Conservation (phyloP, 2,113 vertebrate species). For the Esox niger region DNA sequence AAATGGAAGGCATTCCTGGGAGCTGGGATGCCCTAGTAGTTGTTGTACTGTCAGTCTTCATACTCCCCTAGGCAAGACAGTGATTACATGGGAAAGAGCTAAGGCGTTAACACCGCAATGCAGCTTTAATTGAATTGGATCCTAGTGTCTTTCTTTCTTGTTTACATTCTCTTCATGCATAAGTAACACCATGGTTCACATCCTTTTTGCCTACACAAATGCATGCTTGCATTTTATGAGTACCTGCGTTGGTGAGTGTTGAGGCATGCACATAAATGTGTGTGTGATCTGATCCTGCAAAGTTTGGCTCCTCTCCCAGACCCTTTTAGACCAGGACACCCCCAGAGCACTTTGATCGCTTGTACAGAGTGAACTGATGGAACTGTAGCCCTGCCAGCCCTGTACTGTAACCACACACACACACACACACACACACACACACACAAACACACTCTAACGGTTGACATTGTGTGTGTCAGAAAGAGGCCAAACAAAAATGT, state of each 20-base stretch:
- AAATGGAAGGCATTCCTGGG: too few relatives aligned
- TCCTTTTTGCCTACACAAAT: neutral
- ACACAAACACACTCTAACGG: neutral
- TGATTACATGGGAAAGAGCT: too few relatives aligned
- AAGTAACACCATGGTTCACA: neutral
- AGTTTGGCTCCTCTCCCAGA: constrained; percentile 6
- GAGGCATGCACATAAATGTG: neutral
- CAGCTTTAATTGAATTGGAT: too few relatives aligned
- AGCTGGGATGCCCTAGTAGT: too few relatives aligned
- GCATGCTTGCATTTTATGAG: constrained; percentile 7
- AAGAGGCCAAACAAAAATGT: too few relatives aligned
- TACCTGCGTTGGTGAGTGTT: neutral
- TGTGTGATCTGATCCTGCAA: neutral
- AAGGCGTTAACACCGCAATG: too few relatives aligned
- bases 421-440: constrained; percentile 21
- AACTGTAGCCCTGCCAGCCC: neutral
- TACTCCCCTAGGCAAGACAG: too few relatives aligned
- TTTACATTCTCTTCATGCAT: neutral
- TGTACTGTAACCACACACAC: neutral
- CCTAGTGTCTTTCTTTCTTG: neutral
- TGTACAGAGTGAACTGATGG: neutral
- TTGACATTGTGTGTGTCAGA: neutral
- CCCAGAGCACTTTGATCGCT: neutral
- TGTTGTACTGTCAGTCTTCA: too few relatives aligned
- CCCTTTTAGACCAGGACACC: constrained; percentile 1